Percentiles rank a stretch among this genome's conserved stretches.
phyloP scores from a whole-genome alignment of 2,888 invertebrate genomes.

The Lycocerus yunnanus region DNA sequence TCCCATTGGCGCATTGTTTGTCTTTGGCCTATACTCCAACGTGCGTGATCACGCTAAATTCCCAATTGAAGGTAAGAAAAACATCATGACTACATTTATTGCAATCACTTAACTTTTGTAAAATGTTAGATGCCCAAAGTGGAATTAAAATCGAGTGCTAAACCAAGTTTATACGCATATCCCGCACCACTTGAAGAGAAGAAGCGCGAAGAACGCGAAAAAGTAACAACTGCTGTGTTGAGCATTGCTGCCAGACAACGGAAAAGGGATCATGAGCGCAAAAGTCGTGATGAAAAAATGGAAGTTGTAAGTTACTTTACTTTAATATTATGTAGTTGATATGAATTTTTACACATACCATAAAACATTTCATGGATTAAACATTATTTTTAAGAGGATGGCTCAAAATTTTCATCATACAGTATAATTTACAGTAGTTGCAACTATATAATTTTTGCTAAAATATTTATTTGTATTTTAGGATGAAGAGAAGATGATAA shows the following conservation, averaged over 20 bases:
- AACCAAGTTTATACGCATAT: slow-evolving; percentile 95
- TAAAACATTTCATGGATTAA: too few relatives aligned
- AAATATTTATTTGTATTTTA: slow-evolving; percentile 7
- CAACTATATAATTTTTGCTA: too few relatives aligned
- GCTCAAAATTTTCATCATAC: too few relatives aligned
- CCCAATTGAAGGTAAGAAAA: slow-evolving; percentile 73
- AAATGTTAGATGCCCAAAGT: slow-evolving; percentile 82
- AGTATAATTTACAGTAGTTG: too few relatives aligned
- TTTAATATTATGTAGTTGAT: too few relatives aligned
- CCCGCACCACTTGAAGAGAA: slow-evolving; percentile 97
- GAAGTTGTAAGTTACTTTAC: slow-evolving; percentile 68
- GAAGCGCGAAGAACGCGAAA: slow-evolving; percentile 96
- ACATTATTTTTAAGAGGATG: too few relatives aligned
- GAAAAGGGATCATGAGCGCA: slow-evolving; percentile 77
- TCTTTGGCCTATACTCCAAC: slow-evolving; percentile 96
- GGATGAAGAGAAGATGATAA: slow-evolving; percentile 49
- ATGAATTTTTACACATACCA: too few relatives aligned
- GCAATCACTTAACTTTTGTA: background rate
- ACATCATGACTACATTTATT: background rate
- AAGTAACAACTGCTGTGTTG: slow-evolving; percentile 96
- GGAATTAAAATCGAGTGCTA: slow-evolving; percentile 89
- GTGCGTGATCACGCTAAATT: slow-evolving; percentile 91
- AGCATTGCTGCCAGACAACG: slow-evolving; percentile 95
- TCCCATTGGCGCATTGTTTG: slow-evolving; percentile 94
- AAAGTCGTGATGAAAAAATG: slow-evolving; percentile 73